Conservation (phyloP, 2,113 vertebrate species). For the Corythaixoides concolor region DNA sequence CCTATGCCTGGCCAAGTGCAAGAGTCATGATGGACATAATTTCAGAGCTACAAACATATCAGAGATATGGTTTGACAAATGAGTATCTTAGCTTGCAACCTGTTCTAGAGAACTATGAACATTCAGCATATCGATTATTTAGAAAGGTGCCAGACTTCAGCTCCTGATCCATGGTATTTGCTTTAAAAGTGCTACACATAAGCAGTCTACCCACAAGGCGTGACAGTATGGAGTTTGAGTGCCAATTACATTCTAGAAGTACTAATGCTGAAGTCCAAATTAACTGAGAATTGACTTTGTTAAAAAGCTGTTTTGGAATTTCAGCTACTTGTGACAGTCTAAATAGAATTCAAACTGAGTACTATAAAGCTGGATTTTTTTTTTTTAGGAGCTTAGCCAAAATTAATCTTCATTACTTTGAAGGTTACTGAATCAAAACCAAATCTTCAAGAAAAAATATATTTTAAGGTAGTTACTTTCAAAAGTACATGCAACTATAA, state of each 20-base stretch:
- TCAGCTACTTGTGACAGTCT: not conserved
- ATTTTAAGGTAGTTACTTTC: not conserved
- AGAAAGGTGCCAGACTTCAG: not conserved
- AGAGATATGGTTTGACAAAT: not conserved
- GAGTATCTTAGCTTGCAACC: not conserved
- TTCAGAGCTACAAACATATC: not conserved
- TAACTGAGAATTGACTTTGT: not conserved
- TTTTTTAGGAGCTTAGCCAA: not conserved
- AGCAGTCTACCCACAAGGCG: not conserved
- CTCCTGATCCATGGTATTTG: conserved; percentile 49
- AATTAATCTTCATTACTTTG: not conserved
- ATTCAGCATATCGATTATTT: not conserved
- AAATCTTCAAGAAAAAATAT: not conserved
- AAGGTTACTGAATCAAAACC: not conserved
- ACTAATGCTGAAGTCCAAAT: not conserved
- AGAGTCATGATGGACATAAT: not conserved
- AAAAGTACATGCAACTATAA: not conserved
- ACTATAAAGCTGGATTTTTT: not conserved
- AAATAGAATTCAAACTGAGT: not conserved
- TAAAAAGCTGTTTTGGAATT: not conserved
- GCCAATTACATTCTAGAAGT: not conserved
- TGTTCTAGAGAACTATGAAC: not conserved
- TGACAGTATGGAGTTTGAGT: not conserved
- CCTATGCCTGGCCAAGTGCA: not conserved
- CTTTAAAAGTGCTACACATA: not conserved